Percentiles rank a stretch among this genome's conserved stretches.
Evolutionary conservation across 2,797 vertebrate genomes (phyloP).

Genomic region (Adrianichthys oophorus): DNA sequence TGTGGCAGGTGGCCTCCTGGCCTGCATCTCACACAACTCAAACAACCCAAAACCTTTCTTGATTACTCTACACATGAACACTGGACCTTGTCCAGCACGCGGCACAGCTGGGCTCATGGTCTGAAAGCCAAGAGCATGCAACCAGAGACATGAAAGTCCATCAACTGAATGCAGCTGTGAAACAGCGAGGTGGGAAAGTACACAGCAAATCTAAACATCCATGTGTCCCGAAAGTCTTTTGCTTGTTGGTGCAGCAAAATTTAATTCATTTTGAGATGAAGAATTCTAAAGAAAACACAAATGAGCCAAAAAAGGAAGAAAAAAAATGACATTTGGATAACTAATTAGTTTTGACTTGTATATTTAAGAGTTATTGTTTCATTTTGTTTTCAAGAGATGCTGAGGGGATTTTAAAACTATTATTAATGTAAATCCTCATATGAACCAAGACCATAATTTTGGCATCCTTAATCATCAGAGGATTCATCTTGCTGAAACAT

Average conservation of each 20-base stretch:
- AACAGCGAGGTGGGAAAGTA: conserved; percentile 24
- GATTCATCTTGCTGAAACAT: no score
- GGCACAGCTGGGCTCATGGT: conserved; percentile 62
- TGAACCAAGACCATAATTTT: no score
- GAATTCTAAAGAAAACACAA: neutral
- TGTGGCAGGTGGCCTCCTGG: conserved; percentile 72
- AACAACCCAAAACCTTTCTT: conserved; percentile 59
- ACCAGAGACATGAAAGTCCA: conserved; percentile 41
- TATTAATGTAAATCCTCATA: no score
- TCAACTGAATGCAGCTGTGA: conserved; percentile 24
- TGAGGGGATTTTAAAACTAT: no score
- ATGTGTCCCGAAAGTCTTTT: conserved; percentile 1
- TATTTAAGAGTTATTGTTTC: no score
- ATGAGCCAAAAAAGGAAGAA: no score
- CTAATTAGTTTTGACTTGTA: no score
- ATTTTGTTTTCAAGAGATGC: no score
- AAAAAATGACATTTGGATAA: no score
- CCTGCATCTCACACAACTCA: conserved; percentile 60
- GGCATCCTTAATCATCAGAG: no score
- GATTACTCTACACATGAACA: conserved; percentile 65
- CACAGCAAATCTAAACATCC: conserved; percentile 26
- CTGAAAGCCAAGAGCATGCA: conserved; percentile 53
- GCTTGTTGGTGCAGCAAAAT: neutral
- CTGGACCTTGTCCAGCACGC: conserved; percentile 56
- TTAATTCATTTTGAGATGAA: neutral